Evolutionary conservation across 2,113 vertebrate genomes (phyloP).

Genomic region (Archocentrus centrarchus): DNA sequence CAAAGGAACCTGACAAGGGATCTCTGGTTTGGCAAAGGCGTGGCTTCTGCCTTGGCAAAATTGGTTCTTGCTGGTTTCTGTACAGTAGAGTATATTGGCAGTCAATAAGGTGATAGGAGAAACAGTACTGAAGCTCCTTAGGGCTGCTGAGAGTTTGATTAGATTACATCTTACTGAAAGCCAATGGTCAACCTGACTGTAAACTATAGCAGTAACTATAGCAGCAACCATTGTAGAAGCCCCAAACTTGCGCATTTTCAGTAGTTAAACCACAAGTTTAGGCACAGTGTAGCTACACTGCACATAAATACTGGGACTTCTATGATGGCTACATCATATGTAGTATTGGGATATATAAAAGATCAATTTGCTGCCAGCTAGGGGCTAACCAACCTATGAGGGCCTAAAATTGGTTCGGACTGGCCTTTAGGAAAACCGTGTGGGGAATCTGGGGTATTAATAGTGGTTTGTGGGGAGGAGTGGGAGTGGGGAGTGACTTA

Average conservation of each 20-base stretch:
- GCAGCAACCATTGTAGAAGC: conserved; percentile 34
- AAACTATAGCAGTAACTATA: conserved; percentile 24
- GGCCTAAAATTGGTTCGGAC: conserved; percentile 22
- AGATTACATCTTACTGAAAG: conserved; percentile 37
- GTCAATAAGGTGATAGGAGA: conserved; percentile 35
- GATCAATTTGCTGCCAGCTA: conserved; percentile 29
- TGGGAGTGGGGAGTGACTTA: conserved; percentile 86
- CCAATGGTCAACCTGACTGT: conserved; percentile 2
- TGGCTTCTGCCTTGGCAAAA: conserved; percentile 66
- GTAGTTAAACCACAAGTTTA: not conserved
- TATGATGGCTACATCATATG: conserved; percentile 34
- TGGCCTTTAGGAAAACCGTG: conserved; percentile 41
- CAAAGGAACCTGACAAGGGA: conserved; percentile 58
- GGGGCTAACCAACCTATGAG: conserved; percentile 26
- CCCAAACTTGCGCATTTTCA: conserved; percentile 21
- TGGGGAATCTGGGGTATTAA: conserved; percentile 62
- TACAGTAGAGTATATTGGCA: conserved; percentile 16
- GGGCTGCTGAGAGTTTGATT: conserved; percentile 69
- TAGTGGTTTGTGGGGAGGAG: conserved; percentile 72
- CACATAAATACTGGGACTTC: conserved; percentile 22
- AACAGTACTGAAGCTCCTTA: conserved; percentile 45
- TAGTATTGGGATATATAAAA: not conserved
- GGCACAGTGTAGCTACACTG: not conserved
- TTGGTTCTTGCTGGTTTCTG: conserved; percentile 38
- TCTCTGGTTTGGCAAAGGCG: conserved; percentile 77